phyloP scores from a whole-genome alignment of 2,113 vertebrate genomes.

The Catharus bicknelli region DNA sequence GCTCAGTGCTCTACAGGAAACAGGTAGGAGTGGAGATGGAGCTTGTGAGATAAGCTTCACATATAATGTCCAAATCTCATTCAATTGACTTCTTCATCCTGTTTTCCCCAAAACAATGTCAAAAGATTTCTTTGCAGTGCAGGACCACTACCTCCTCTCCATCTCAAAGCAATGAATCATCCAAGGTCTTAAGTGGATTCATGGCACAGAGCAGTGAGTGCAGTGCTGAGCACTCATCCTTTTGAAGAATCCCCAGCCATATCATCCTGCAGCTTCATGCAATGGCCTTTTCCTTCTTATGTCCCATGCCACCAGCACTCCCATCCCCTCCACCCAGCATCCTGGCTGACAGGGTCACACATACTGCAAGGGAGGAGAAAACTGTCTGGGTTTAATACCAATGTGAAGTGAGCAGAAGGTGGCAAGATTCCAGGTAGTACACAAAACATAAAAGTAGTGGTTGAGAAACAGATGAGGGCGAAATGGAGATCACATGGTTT shows the following conservation, averaged over 20 bases:
- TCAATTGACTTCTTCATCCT: background rate
- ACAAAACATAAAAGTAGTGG: background rate
- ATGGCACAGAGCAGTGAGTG: background rate
- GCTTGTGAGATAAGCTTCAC: background rate
- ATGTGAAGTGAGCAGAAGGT: background rate
- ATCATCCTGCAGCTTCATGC: background rate
- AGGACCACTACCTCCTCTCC: background rate
- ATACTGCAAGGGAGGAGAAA: background rate
- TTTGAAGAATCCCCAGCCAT: background rate
- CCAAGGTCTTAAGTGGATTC: background rate
- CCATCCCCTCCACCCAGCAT: background rate
- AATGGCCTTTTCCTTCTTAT: background rate
- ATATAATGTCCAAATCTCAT: fast-evolving
- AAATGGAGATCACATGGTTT: background rate
- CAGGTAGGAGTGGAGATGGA: background rate
- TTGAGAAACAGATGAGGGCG: background rate
- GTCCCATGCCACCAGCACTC: background rate
- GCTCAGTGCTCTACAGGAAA: background rate
- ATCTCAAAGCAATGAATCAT: background rate
- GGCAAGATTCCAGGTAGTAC: background rate
- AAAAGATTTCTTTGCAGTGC: background rate
- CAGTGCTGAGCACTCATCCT: background rate
- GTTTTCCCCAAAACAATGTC: background rate
- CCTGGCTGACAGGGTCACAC: background rate
- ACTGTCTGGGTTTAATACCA: background rate